Conservation (phyloP, 1,140 invertebrate species). For the Laodelphax striatellus region DNA sequence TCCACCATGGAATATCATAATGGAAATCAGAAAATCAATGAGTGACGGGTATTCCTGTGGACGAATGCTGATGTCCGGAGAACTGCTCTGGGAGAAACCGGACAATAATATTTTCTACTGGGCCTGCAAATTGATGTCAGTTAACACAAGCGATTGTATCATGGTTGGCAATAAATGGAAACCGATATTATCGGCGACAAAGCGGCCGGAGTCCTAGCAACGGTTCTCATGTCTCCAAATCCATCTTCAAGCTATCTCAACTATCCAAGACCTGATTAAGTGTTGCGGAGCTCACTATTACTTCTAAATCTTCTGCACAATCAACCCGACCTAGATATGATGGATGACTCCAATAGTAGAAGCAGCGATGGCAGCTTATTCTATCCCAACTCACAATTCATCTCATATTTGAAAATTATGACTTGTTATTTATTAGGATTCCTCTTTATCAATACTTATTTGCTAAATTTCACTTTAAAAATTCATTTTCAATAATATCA, state of each 20-base stretch:
- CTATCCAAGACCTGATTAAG: too few relatives aligned
- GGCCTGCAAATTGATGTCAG: conserved; percentile 58
- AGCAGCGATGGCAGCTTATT: conserved; percentile 21
- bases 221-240: conserved; percentile 38
- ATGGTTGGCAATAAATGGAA: conserved; percentile 78
- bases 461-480: too few relatives aligned
- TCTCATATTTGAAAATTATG: too few relatives aligned
- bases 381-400: too few relatives aligned
- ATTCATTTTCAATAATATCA: too few relatives aligned
- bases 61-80: conserved; percentile 69
- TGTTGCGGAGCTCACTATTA: background rate
- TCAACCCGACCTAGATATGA: background rate
- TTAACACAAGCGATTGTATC: conserved; percentile 57
- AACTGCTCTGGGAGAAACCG: conserved; percentile 74
- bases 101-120: conserved; percentile 57
- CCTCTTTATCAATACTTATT: too few relatives aligned
- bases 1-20: too few relatives aligned
- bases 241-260: too few relatives aligned
- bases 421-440: too few relatives aligned
- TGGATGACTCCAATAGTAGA: conserved; percentile 20
- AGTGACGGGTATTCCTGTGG: too few relatives aligned
- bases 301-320: background rate
- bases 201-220: conserved; percentile 57
- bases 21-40: too few relatives aligned
- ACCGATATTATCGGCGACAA: conserved; percentile 74